phyloP scores from a whole-genome alignment of 2,888 invertebrate species.

The Vandiemenella viatica region DNA sequence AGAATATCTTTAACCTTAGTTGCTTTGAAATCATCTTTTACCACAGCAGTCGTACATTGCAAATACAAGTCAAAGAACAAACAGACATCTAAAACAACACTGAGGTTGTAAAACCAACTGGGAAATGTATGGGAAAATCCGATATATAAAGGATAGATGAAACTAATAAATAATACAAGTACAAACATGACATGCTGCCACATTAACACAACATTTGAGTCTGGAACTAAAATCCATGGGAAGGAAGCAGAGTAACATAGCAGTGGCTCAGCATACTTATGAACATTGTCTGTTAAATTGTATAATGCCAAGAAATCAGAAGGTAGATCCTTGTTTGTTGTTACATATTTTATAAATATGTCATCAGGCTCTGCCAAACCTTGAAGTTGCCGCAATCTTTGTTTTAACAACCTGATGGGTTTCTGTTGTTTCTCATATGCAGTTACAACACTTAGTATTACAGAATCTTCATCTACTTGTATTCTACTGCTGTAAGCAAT shows the following conservation, averaged over 20 bases:
- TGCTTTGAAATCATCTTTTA: too few relatives aligned
- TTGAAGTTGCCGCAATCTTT: background rate
- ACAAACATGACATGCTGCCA: background rate
- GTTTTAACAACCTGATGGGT: background rate
- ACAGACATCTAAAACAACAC: background rate
- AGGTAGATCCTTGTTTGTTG: too few relatives aligned
- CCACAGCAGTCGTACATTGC: background rate
- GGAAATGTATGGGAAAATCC: background rate
- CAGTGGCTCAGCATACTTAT: too few relatives aligned
- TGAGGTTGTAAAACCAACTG: background rate
- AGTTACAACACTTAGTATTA: background rate
- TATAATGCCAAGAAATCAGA: background rate
- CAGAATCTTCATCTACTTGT: background rate
- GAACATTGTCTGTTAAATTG: background rate
- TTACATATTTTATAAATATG: too few relatives aligned
- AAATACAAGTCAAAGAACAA: background rate
- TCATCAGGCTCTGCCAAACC: too few relatives aligned
- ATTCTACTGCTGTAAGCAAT: background rate
- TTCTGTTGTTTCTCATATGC: background rate
- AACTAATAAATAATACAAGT: background rate
- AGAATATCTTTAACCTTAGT: too few relatives aligned
- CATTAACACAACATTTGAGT: background rate
- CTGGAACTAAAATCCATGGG: background rate
- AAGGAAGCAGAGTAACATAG: too few relatives aligned
- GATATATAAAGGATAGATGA: background rate